Evolutionary conservation across 2,797 vertebrate genomes (phyloP), one percentile per base, ranked within the genome.

Genomic region (Lutjanus campechanus): DNA sequence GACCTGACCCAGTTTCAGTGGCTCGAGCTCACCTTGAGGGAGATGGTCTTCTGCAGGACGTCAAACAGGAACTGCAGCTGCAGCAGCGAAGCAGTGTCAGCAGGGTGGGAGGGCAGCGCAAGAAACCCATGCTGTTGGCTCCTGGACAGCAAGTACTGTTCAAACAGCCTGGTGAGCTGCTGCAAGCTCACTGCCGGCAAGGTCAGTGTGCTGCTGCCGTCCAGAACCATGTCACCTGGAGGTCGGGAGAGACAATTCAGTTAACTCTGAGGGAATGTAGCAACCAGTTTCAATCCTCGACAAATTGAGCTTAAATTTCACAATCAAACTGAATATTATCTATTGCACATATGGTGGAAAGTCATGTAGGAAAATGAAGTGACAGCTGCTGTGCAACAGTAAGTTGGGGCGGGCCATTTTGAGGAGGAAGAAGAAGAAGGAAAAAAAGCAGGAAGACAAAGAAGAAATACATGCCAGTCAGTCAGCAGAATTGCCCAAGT

Each of bases 1-100:
- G 29, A 43, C 20, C 4, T 1, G 49, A 22, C 12, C 29, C 1
- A 8, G 1, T 47, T 11, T 29, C 3, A 40, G n/a, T n/a, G 10
- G 1, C n/a, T 22, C n/a, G 5, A 6, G 5, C 40, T 43, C 76
- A 99, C 98, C 97, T 99, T 99, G 19, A 99, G 95, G 0, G 97
- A 98, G 63, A 96, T 59, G 0, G 98, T 98, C 90, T 98, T 99
- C 95, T 99, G 98, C 65, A 99, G 91, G 85, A 99, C 87, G 11
- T 99, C 98, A 17, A 99, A 98, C 62, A 99, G 96, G 84, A 99
- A 98, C 92, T 99, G 98, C 22, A 98, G 96, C 89, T 97, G 96
- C 8, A 98, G 96, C 83, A 99, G 95, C 12, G 96, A 87, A 0
- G 93, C 79, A 0, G 97, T 98, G 88, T 99, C 98, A 0, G 97